Evolutionary conservation across 2,888 invertebrate genomes (phyloP), one percentile per base, ranked within the genome.

Genomic region (Parnassius apollo): DNA sequence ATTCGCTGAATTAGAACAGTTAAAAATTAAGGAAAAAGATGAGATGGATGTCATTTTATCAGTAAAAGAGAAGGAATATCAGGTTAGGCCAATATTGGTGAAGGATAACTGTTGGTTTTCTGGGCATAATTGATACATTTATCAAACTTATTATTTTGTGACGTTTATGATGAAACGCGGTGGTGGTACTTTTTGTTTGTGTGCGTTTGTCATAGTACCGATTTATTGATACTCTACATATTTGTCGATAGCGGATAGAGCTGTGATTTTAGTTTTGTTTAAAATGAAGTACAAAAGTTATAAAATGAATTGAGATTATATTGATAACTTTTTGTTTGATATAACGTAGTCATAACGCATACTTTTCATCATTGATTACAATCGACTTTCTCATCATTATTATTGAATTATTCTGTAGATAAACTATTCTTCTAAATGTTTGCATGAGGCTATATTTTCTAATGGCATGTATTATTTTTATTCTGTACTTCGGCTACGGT

Each of bases 391-490:
- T 18, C 13, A 54, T 42, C 25, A 35, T 35, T 49, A n/a, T 55
- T 42, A 49, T 35, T 44, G 35, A 10, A 61, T 35, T 48, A 35
- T 65, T 62, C 18, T 48, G 45, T 50, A 57, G 48, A 54, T 8
- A n/a, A 46, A 49, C 44, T 57, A 11, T 45, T 58, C 45, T 22
- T 11, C 49, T 46, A 57, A 51, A 54, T 10, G 7, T 52, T 52
- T n/a, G 64, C 63, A 66, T 67, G 62, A 55, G 35, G 56, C 58
- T 56, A 61, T 46, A 60, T 74, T 68, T 75, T 83, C 84, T 88
- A 87, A 88, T 78, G 75, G 89, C 89, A 88, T 88, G 88, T 87
- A 82, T 86, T 84, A 75, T 81, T 80, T 83, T 80, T 78, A 75
- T 74, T 76, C 73, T 71, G 78, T 74, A 75, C 73, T 57, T 7